Evolutionary conservation across 1,140 invertebrate species (phyloP).

Genomic region (Vollenhovia emeryi): DNA sequence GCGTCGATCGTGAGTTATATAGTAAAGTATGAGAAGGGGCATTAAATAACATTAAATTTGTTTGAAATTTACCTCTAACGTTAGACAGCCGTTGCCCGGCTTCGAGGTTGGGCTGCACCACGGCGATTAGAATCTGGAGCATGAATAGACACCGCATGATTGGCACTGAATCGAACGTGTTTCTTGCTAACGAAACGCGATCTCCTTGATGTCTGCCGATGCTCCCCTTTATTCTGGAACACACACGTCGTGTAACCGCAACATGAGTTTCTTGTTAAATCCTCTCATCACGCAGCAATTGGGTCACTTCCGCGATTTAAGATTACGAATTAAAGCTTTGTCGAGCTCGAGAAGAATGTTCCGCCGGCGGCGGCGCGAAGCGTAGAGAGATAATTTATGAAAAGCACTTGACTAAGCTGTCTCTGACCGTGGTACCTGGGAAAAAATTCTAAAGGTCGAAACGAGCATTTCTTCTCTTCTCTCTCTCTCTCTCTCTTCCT

Average conservation of each 20-base stretch:
- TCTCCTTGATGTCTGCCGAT: constrained; percentile 26
- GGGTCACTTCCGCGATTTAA: constrained; percentile 15
- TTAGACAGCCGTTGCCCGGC: constrained; percentile 42
- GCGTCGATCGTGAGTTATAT: not conserved
- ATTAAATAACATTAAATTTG: not conserved
- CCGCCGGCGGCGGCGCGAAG: not conserved
- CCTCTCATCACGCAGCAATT: constrained; percentile 20
- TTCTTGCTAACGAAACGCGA: constrained; percentile 39
- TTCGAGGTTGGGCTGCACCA: constrained; percentile 58
- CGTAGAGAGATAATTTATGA: constrained; percentile 13
- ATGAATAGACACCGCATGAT: constrained; percentile 70
- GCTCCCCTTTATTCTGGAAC: constrained; percentile 41
- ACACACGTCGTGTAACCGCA: constrained; percentile 23
- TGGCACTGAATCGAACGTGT: constrained; percentile 39
- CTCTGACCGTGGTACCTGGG: not conserved
- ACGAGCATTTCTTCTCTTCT: not conserved
- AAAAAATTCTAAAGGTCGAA: not conserved
- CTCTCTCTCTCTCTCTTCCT: not conserved
- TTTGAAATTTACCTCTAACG: constrained; percentile 68
- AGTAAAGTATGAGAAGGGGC: not conserved
- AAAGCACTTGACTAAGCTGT: constrained; percentile 34
- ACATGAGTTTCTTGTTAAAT: constrained; percentile 35
- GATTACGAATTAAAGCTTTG: constrained; percentile 29
- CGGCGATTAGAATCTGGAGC: constrained; percentile 65
- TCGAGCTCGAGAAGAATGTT: not conserved